Evolutionary conservation across 2,888 invertebrate species (phyloP).

Genomic region (Lepas anatifera): DNA sequence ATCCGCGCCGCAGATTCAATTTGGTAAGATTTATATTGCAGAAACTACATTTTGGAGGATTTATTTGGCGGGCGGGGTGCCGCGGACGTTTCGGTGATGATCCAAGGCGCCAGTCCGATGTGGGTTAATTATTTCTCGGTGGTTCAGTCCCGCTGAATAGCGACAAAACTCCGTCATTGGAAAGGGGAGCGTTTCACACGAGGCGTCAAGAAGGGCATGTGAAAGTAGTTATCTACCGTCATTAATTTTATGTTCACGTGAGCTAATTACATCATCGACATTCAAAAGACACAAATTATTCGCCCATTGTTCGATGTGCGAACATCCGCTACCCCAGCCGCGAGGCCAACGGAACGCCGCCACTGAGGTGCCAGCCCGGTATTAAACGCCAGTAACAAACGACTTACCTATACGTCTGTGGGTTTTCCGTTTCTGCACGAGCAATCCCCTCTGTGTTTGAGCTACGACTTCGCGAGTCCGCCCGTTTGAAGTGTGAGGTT

Average conservation of each 20-base stretch:
- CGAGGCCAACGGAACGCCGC: no score
- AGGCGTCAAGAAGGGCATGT: neutral
- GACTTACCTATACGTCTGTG: no score
- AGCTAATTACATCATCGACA: slow-evolving; percentile 2
- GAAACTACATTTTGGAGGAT: slow-evolving; percentile 6
- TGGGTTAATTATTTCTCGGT: neutral
- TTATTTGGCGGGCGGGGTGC: neutral
- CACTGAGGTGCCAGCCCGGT: no score
- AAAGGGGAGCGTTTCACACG: slow-evolving; percentile 1
- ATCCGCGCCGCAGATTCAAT: slow-evolving; percentile 7
- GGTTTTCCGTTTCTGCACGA: no score
- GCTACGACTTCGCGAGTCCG: no score
- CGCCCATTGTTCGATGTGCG: neutral
- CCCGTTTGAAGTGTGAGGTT: no score
- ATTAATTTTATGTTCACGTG: slow-evolving; percentile 1
- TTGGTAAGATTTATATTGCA: neutral
- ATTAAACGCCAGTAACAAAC: no score
- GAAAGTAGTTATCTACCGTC: slow-evolving; percentile 7
- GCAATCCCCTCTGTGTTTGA: no score
- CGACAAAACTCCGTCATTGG: neutral
- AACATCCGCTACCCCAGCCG: neutral
- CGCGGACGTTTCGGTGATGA: neutral
- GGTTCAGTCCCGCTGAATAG: neutral
- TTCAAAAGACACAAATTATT: slow-evolving; percentile 5
- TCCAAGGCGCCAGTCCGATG: neutral